Evolutionary conservation across 2,113 vertebrate genomes (phyloP).

Genomic region (Cebus imitator): DNA sequence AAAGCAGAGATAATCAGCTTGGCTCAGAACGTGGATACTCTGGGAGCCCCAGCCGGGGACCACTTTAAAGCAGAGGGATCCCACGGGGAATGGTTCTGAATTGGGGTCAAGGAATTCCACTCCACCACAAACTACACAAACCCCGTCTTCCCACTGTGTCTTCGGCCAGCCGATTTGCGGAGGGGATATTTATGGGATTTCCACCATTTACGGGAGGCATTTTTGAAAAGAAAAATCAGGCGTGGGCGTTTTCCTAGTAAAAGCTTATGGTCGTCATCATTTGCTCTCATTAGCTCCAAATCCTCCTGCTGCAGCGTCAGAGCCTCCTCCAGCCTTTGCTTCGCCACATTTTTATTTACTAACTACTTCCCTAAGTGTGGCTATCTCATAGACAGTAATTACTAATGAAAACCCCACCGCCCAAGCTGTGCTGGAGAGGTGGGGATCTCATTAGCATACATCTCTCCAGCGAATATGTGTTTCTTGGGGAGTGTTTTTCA

Average conservation of each 20-base stretch:
- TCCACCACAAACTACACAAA: fast-evolving
- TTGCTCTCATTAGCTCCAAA: fast-evolving
- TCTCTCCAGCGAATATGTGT: background rate
- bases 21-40: background rate
- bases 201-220: background rate
- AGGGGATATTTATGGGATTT: background rate
- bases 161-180: background rate
- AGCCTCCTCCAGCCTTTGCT: background rate
- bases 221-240: background rate
- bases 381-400: background rate
- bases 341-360: fast-evolving
- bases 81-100: background rate
- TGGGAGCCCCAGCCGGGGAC: background rate
- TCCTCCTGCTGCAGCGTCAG: fast-evolving
- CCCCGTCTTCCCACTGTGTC: fast-evolving
- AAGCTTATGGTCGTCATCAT: background rate
- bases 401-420: background rate
- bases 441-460: fast-evolving
- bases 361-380: fast-evolving
- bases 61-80: background rate
- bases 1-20: conserved; percentile 69
- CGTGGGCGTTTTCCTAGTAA: background rate
- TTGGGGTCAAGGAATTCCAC: background rate
- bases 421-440: too few relatives aligned
- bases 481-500: background rate